Conservation (phyloP, 2,888 invertebrate genomes). For the Strigamia maritima region DNA sequence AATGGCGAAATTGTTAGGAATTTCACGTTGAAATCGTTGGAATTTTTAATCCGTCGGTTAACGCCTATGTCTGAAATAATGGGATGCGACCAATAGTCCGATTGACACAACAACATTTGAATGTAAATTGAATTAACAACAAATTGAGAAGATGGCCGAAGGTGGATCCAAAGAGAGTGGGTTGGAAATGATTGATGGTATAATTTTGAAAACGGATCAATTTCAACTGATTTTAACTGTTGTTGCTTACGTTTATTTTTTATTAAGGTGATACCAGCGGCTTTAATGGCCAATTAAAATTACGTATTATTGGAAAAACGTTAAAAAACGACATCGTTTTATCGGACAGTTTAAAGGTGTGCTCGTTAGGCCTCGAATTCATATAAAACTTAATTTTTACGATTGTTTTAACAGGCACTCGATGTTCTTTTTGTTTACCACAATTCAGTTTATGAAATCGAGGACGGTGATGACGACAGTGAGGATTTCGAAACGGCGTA, state of each 20-base stretch:
- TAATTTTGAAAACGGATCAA: not conserved
- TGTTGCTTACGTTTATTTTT: not conserved
- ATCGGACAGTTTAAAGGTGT: not conserved
- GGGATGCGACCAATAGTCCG: not conserved
- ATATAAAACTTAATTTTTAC: not conserved
- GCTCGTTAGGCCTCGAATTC: not conserved
- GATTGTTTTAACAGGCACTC: conserved; percentile 52
- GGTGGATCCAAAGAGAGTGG: not conserved
- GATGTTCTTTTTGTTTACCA: conserved; percentile 62
- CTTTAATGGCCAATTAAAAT: conserved; percentile 39
- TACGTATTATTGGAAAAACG: conserved; percentile 38
- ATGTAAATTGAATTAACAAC: not conserved
- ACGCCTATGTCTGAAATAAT: not conserved
- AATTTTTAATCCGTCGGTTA: not conserved
- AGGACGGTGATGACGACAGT: conserved; percentile 55
- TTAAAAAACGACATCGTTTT: not conserved
- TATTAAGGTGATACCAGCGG: not conserved
- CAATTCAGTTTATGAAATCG: conserved; percentile 59
- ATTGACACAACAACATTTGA: not conserved
- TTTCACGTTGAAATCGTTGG: not conserved
- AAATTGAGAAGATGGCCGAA: not conserved
- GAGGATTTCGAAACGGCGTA: conserved; percentile 63
- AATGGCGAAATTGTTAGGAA: not conserved
- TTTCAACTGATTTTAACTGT: not conserved
- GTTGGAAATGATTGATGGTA: not conserved